phyloP scores from a whole-genome alignment of 2,888 invertebrate species.

The Polyommatus icarus region DNA sequence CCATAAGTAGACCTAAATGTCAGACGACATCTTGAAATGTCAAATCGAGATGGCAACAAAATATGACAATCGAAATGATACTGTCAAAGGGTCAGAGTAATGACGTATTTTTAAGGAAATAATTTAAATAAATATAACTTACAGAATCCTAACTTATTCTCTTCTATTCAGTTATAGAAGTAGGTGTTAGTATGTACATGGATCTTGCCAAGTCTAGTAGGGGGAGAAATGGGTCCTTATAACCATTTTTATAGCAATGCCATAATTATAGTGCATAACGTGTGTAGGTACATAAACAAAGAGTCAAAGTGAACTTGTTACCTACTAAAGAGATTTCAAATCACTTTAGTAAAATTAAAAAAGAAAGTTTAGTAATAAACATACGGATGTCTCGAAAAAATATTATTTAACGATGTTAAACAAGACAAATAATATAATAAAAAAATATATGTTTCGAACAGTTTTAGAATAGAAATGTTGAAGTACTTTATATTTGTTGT shows the following conservation, averaged over 20 bases:
- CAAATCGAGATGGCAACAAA: not conserved
- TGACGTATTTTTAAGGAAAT: not conserved
- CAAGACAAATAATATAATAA: not conserved
- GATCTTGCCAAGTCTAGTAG: slow-evolving; percentile 17
- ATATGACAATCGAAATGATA: not conserved
- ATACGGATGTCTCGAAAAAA: too few species aligned
- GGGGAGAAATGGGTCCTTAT: slow-evolving; percentile 23
- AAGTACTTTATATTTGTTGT: not conserved
- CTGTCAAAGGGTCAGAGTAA: not conserved
- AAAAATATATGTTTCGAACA: not conserved
- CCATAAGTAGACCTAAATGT: not conserved
- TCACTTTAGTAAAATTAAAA: too few species aligned
- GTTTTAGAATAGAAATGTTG: not conserved
- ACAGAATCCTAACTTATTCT: slow-evolving; percentile 3
- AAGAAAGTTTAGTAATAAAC: too few species aligned
- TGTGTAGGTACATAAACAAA: slow-evolving; percentile 25
- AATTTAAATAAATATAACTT: slow-evolving; percentile 12
- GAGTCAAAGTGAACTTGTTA: not conserved
- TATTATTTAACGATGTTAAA: too few species aligned
- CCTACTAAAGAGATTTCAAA: not conserved
- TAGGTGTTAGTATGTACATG: slow-evolving; percentile 29
- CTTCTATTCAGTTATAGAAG: slow-evolving; percentile 17
- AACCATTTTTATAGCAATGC: slow-evolving; percentile 26
- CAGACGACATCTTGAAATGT: slow-evolving; percentile 11
- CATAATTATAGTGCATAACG: slow-evolving; percentile 12